Percentiles rank a stretch among this genome's conserved stretches.
Conservation (phyloP, 2,113 vertebrate genomes). For the Eleginops maclovinus region DNA sequence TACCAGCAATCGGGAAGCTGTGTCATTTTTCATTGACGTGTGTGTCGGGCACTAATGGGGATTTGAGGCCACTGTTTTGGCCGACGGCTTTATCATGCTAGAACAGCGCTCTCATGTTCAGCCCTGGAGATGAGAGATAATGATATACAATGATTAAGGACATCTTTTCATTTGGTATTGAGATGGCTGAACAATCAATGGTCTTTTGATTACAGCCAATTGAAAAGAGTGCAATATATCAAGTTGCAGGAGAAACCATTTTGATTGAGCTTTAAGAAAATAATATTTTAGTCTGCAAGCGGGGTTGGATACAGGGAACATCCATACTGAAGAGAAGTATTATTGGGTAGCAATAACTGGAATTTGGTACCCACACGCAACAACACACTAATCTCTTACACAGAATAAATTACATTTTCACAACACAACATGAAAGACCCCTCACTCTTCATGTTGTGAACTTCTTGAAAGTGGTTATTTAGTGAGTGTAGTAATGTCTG, state of each 20-base stretch:
- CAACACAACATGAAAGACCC: no score
- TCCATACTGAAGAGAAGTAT: no score
- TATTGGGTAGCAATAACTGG: no score
- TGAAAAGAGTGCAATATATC: not conserved
- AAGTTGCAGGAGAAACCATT: not conserved
- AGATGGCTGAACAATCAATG: not conserved
- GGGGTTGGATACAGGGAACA: no score
- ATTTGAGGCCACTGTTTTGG: constrained; percentile 16
- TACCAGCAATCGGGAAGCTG: constrained; percentile 42
- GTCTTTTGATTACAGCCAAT: not conserved
- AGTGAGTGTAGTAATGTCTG: no score
- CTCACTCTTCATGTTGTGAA: no score
- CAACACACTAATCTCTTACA: no score
- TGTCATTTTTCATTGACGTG: constrained; percentile 47
- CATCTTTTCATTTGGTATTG: not conserved
- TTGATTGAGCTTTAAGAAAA: not conserved
- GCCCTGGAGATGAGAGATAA: constrained; percentile 5
- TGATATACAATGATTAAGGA: not conserved
- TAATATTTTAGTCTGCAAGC: no score
- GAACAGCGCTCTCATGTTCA: constrained; percentile 3
- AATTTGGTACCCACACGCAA: no score
- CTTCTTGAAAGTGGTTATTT: no score
- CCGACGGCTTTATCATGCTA: constrained; percentile 6
- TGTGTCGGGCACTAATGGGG: constrained; percentile 30
- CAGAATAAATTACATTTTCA: no score